Evolutionary conservation across 2,888 invertebrate genomes (phyloP), one percentile per base, ranked within the genome.

Genomic region (Ichneumoninae sp.): DNA sequence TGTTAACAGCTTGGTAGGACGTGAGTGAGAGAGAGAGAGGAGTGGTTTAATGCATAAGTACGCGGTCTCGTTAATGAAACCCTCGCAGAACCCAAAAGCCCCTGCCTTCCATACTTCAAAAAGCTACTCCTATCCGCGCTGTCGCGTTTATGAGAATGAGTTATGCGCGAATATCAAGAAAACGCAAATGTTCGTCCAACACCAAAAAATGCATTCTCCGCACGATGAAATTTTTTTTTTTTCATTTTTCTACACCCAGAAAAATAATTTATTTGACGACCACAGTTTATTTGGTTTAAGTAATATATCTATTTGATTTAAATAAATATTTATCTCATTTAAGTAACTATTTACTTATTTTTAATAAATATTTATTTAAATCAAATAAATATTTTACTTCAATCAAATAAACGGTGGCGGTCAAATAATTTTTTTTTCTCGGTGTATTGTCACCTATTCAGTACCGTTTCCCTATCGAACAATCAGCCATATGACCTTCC

Each of bases 1-100:
- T 82, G 85, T 82, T 85, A 85, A 85, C 73, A 63, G 71, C 70
- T 66, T 40, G 40, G 40, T 30, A 71, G 63, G 40, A 30, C 52
- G 7, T n/a, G 57, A 44, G 7, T 50, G 36, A 26, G 19, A 65
- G 40, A 10, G 44, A 30, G 16, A 7, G 36, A 57, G 54, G 33
- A 36, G 7, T 40, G 63, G 57, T 54, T 47, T 47, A 50, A n/a
- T 63, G 47, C 50, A 40, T 44, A 57, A 76, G 70, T 57, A 78
- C 74, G 69, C 81, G 68, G 57, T 10, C 70, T 22, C 60, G 69
- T 81, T 78, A 81, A 84, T 74, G 81, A 78, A 81, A 70, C 30
- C 44, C 26, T 76, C 36, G 52, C 71, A 36, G 1, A 50, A 40
- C 50, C 50, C 22, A 50, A 1, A 13, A 63, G 30, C 65, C 44